Conservation (phyloP, 2,113 vertebrate genomes). For the Rhinopomastus cyanomelas region DNA sequence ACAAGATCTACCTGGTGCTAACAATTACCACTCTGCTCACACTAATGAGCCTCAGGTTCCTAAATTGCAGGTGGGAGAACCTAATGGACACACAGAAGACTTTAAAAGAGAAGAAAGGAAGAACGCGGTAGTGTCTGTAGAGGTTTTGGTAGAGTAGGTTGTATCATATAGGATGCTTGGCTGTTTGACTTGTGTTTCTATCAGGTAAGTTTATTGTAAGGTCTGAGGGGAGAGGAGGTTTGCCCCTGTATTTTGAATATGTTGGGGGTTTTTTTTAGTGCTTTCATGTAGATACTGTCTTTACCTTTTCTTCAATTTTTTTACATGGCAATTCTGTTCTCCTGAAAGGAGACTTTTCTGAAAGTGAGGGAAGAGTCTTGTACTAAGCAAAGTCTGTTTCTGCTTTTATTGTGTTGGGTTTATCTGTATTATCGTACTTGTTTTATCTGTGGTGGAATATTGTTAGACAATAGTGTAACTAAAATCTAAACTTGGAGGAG, state of each 20-base stretch:
- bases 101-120: neutral
- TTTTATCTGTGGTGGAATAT: neutral
- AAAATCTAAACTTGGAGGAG: neutral
- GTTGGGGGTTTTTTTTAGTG: accelerated
- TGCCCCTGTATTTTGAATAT: accelerated
- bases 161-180: accelerated
- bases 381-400: neutral
- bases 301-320: accelerated
- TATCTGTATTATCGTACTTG: too few relatives aligned
- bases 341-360: neutral
- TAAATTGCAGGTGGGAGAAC: neutral
- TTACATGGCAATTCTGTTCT: neutral
- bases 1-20: neutral
- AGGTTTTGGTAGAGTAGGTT: neutral
- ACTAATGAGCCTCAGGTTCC: neutral
- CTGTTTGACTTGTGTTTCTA: neutral
- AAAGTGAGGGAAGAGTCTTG: neutral
- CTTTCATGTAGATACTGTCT: neutral
- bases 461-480: neutral
- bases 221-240: neutral
- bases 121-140: accelerated
- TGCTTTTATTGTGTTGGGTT: neutral
- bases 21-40: neutral
- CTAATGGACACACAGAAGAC: neutral
- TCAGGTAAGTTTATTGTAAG: neutral